phyloP scores from a whole-genome alignment of 2,888 invertebrate species.

The Phoenoteleia sp. region DNA sequence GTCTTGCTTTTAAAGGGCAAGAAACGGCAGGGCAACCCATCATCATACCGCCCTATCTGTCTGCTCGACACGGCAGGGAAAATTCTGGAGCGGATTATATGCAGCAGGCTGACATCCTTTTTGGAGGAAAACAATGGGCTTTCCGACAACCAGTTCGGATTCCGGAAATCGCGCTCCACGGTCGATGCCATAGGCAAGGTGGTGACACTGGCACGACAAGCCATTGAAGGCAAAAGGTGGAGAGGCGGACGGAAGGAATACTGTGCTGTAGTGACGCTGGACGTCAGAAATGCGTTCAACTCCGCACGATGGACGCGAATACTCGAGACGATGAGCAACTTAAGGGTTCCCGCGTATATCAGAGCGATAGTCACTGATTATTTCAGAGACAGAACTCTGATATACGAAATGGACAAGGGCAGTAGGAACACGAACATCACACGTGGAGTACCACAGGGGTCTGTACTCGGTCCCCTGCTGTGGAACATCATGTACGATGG shows the following conservation, averaged over 20 bases:
- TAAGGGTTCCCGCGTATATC: not conserved
- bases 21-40: no score
- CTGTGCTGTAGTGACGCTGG: not conserved
- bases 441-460: not conserved
- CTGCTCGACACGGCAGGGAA: not conserved
- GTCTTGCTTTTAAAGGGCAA: no score
- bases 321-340: no score
- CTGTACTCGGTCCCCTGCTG: not conserved
- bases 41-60: no score
- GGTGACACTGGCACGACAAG: not conserved
- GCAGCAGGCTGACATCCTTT: not conserved
- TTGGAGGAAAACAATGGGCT: not conserved
- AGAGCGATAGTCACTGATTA: not conserved
- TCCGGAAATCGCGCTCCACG: not conserved
- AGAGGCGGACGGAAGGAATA: not conserved
- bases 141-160: not conserved
- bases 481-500: conserved; percentile 1
- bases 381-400: not conserved
- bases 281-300: not conserved
- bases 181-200: not conserved
- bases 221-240: not conserved
- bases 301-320: not conserved
- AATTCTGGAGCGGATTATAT: not conserved
- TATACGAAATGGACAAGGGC: not conserved
- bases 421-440: not conserved